Base-by-base conservation (phyloP, 30 jellyfish, hydroid and myxozoan genomes). In the Aurelia coerulea region DNA sequence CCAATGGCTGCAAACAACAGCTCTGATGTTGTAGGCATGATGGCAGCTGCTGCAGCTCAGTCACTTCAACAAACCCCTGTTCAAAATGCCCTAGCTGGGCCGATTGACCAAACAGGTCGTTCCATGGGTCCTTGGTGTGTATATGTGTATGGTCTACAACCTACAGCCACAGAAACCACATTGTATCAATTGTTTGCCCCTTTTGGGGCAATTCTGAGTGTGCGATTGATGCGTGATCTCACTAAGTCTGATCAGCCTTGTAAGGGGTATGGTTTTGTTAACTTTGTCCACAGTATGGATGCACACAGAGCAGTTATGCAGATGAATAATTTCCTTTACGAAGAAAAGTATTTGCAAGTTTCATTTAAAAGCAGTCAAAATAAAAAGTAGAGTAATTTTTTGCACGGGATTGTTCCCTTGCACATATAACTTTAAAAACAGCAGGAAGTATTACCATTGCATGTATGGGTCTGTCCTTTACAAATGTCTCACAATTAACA, bases 151-250 rank as follows among this genome's bases (percentile, higher is more conserved):
- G 97, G 97, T 33, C 86, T 95, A 76, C 99, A 90, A 76, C 97
- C 98, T 19, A 83, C 94, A 12, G 97, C 97, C 16, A 52, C 91
- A 41, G 99, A 95, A 78, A 82, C 91, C 32, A 85, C 93, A 34
- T 73, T 95, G 58, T 95, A 95, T 84, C 95, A 95, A 80, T 77
- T 95, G 76, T 95, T 95, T 79, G 93, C 97, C n/a, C 99, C 99
- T 4, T 90, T 95, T 95, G 99, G 99, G 32, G 99, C 96, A 59
- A 95, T 95, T 37, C 73, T 95, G 65, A 95, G 93, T 91, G 99
- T 95, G 15, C 76, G 93, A 53, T 56, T 90, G 69, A 95, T 95
- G 80, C 90, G 99, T 13, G 99, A 95, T 65, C 73, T 90, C 19
- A 91, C 94, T 1, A 90, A 95, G 68, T 65, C 96, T 12, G 99